Evolutionary conservation across 2,888 invertebrate genomes (phyloP), one percentile per base, ranked within the genome.

Genomic region (Nasonia oneida): DNA sequence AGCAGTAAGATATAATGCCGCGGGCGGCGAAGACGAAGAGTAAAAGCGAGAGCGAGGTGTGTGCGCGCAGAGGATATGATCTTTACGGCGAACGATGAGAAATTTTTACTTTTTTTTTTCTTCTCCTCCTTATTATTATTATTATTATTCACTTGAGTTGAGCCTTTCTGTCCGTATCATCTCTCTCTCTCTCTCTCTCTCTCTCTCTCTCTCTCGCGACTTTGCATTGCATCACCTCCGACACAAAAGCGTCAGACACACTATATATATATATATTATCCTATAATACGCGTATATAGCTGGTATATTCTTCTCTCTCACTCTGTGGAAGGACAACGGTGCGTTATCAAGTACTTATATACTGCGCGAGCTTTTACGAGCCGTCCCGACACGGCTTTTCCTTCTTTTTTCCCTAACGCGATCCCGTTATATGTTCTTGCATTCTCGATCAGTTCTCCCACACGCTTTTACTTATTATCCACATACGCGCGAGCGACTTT

Each of bases 1-100:
- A 73, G 73, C 73, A 73, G 42, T 73, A 37, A 39, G n/a, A 73
- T 39, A 70, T 67, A 67, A 67, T 67, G 67, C 67, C 67, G 67
- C 67, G 67, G 67, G 67, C 67, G 67, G 67, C 67, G 67, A 67
- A 29, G 67, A 53, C 18, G 70, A 73, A 14, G 73, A 71, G 37
- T 29, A 29, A 29, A 37, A 37, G 4, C 37, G n/a, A 29, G 29
- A 12, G 29, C 12, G 64, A 12, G 14, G 33, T 61, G n/a, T 57
- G 57, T 5, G n/a, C 18, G 67, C 23, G 67, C 29, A 14, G 6
- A 67, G 67, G 33, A 33, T 61, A 61, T n/a, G n/a, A 61, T 67
- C 12, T 67, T 33, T 33, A 67, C 67, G 33, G 57, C 57, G 57
- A 53, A 53, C 61, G 29, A 61, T 29, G 67, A 29, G 23, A 2